A percentile compares a stretch with the other conserved stretches of the same genome.
Evolutionary conservation across 1,140 invertebrate genomes (phyloP).

Genomic region (Luehdorfia chinensis): DNA sequence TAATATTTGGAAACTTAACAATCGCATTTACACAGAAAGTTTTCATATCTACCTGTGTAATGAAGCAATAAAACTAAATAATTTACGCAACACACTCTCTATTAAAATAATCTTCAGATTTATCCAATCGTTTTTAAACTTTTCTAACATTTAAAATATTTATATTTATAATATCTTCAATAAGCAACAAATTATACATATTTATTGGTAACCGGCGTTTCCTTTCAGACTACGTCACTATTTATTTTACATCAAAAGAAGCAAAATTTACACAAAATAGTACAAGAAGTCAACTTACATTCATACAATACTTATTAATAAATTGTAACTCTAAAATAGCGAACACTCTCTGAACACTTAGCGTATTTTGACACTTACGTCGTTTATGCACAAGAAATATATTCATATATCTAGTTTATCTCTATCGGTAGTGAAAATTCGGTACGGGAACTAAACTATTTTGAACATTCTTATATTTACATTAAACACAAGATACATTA

Average conservation of each 20-base stretch:
- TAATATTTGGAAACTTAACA: conserved; percentile 72
- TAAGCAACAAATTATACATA: conserved; percentile 75
- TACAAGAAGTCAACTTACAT: conserved; percentile 61
- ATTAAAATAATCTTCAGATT: conserved; percentile 48
- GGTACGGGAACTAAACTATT: conserved; percentile 53
- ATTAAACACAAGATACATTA: conserved; percentile 60
- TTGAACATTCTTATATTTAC: conserved; percentile 64
- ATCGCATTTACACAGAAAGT: conserved; percentile 21
- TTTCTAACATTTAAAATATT: conserved; percentile 68
- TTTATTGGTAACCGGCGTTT: conserved; percentile 77
- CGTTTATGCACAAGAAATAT: conserved; percentile 53
- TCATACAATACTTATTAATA: conserved; percentile 47
- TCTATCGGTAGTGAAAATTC: conserved; percentile 70
- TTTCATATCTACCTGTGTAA: conserved; percentile 27
- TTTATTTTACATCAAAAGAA: conserved; percentile 65
- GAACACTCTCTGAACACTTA: conserved; percentile 68
- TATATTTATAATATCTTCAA: conserved; percentile 71
- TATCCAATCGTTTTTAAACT: conserved; percentile 59
- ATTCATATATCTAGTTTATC: conserved; percentile 41
- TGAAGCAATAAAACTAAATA: conserved; percentile 48
- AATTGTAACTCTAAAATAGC: conserved; percentile 51
- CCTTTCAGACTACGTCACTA: conserved; percentile 75
- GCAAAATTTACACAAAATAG: conserved; percentile 66
- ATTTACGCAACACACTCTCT: conserved; percentile 62
- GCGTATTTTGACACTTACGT: conserved; percentile 34